A percentile compares a stretch with the other conserved stretches of the same genome.
phyloP scores from a whole-genome alignment of 2,113 vertebrate genomes.

The Leptodactylus fuscus region DNA sequence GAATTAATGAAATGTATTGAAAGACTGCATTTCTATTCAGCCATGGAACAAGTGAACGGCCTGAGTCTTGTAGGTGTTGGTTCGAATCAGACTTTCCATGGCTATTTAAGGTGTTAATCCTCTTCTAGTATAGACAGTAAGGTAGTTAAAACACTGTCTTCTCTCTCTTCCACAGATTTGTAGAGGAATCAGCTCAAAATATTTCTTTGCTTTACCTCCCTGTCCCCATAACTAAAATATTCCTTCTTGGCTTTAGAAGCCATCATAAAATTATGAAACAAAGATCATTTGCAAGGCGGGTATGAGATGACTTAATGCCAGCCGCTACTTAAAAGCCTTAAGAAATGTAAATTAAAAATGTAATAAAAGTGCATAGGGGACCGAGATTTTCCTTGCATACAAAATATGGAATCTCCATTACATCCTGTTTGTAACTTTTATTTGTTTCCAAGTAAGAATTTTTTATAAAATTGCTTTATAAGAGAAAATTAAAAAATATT shows the following conservation, averaged over 20 bases:
- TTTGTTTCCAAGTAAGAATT: background rate
- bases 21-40: conserved; percentile 48
- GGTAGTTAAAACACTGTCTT: conserved; percentile 18
- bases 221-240: conserved; percentile 44
- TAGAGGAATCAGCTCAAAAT: conserved; percentile 34
- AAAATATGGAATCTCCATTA: background rate
- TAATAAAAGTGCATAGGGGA: conserved; percentile 3
- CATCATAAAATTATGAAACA: conserved; percentile 58
- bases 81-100: conserved; percentile 66
- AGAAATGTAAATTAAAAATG: conserved; percentile 16
- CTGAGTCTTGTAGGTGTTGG: conserved; percentile 63
- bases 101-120: conserved; percentile 63
- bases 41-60: conserved; percentile 59
- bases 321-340: conserved; percentile 30
- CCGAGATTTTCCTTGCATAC: background rate
- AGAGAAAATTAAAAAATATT: no score
- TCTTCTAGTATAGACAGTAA: conserved; percentile 62
- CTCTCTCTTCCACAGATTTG: conserved; percentile 13
- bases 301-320: conserved; percentile 46
- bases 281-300: conserved; percentile 40
- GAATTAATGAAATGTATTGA: conserved; percentile 53
- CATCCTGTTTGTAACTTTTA: background rate
- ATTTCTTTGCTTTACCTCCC: conserved; percentile 53
- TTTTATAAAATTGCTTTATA: no score
- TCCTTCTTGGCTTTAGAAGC: conserved; percentile 44